Evolutionary conservation across 2,797 vertebrate species (phyloP), one percentile per base, ranked within the genome.

Genomic region (Enteromius unitaeniatus): DNA sequence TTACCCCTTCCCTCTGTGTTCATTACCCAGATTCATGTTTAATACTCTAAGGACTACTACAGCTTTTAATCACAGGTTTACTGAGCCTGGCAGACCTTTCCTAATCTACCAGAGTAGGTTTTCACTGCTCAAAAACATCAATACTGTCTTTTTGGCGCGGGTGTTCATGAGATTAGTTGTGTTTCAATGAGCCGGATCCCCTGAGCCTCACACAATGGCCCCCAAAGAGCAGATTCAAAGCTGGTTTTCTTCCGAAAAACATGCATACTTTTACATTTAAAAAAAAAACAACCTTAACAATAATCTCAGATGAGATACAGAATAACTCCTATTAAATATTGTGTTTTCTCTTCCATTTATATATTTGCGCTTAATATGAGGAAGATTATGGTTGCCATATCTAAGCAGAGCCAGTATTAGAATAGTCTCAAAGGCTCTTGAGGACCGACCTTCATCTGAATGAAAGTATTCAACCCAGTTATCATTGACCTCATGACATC

Each of bases 71-170:
- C 83, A 85, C 90, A 90, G 72, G 90, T 93, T 92, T 92, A 93
- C 88, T 72, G 86, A 92, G 81, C 81, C 86, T 94, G 93, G 93
- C 93, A 92, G 88, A 70, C 86, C 23, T 78, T 60, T 26, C 42
- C 85, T 92, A 93, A 95, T 95, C 91, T 94, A 89, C 90, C 81
- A 86, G 83, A 95, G 92, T 93, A 94, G 91, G 68, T 90, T 91
- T 93, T 92, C 86, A 91, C 86, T 88, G 85, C 55, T 31, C 21
- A 68, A 87, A 85, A 81, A 89, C 86, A 89, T 92, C 91, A 88
- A 93, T 94, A 87, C 86, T 85, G 51, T 47, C 68, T 83, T 65
- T 83, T 83, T 79, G 64, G 74, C 31, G 15, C 8, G 26, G 13
- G 70, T 45, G 76, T 74, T 86, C 49, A 58, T 72, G 37, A 51